phyloP scores from a whole-genome alignment of 1,140 invertebrate species.

The Cephus cinctus region DNA sequence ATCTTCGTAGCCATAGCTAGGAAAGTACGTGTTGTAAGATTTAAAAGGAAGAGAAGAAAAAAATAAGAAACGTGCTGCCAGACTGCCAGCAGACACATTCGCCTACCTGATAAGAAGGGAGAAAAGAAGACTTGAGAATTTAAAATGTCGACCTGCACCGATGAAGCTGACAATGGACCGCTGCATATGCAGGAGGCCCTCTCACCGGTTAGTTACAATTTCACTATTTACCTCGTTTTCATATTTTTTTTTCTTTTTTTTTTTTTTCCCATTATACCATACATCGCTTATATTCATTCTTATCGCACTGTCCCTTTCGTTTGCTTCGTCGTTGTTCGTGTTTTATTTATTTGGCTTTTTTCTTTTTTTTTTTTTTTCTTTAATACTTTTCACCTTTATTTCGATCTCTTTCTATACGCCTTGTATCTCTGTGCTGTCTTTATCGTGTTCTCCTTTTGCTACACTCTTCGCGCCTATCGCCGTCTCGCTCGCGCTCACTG shows the following conservation, averaged over 20 bases:
- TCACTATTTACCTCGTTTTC: slow-evolving; percentile 10
- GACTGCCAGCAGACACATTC: neutral
- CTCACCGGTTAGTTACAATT: slow-evolving; percentile 47
- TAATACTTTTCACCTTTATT: too few species aligned
- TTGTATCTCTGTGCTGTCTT: slow-evolving; percentile 16
- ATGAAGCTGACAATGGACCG: slow-evolving; percentile 48
- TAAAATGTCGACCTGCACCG: slow-evolving; percentile 54
- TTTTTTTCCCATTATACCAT: slow-evolving; percentile 4
- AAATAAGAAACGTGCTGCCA: neutral
- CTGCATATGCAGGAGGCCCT: slow-evolving; percentile 54
- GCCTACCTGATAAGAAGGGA: slow-evolving; percentile 3
- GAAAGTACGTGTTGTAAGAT: too few species aligned
- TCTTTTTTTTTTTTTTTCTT: slow-evolving; percentile 7
- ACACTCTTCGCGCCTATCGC: slow-evolving; percentile 5
- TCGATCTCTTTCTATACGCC: too few species aligned
- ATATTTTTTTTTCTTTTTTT: neutral
- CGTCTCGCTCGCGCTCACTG: neutral
- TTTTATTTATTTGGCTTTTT: neutral
- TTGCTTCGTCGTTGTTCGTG: too few species aligned
- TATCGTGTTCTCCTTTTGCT: slow-evolving; percentile 1
- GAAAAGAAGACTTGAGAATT: slow-evolving; percentile 11
- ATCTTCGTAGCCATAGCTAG: too few species aligned
- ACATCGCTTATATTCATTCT: too few species aligned
- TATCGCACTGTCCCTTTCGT: too few species aligned
- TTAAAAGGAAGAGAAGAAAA: neutral